These are phyloP conservation scores for Sturnus vulgaris DNA, from an alignment of 2,113 vertebrate species.

Conservation along the genomic window DNA sequence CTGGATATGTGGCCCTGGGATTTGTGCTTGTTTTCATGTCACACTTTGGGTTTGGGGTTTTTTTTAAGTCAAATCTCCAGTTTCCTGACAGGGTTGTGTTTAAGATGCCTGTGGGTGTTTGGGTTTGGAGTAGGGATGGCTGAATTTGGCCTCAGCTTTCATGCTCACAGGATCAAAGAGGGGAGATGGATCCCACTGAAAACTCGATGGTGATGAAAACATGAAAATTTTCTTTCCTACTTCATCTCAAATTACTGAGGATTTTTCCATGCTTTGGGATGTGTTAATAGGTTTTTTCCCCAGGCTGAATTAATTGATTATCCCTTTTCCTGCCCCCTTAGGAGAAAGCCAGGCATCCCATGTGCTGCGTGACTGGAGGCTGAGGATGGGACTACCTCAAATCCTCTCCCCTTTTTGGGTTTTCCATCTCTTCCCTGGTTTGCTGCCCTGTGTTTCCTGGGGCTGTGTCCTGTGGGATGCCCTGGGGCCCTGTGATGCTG, in stretches of 20 bases:
- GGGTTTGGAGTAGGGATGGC: neutral
- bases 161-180: neutral
- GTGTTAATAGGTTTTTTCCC: neutral
- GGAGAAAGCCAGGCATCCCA: neutral
- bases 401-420: rapidly evolving
- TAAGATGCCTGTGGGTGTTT: neutral
- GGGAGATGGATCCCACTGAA: neutral
- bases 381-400: neutral
- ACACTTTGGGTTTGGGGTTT: neutral
- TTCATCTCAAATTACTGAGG: neutral
- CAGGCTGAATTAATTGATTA: neutral
- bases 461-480: neutral
- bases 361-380: neutral
- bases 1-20: neutral
- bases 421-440: neutral
- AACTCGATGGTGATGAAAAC: neutral
- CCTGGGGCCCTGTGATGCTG: neutral
- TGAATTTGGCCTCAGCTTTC: neutral
- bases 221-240: neutral
- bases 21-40: neutral
- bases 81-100: neutral
- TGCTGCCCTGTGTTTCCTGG: rapidly evolving
- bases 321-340: neutral
- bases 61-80: neutral
- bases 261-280: neutral